These are phyloP conservation scores for Baryphthengus martii DNA, from an alignment of 2,113 vertebrate genomes.

Conservation along the genomic window DNA sequence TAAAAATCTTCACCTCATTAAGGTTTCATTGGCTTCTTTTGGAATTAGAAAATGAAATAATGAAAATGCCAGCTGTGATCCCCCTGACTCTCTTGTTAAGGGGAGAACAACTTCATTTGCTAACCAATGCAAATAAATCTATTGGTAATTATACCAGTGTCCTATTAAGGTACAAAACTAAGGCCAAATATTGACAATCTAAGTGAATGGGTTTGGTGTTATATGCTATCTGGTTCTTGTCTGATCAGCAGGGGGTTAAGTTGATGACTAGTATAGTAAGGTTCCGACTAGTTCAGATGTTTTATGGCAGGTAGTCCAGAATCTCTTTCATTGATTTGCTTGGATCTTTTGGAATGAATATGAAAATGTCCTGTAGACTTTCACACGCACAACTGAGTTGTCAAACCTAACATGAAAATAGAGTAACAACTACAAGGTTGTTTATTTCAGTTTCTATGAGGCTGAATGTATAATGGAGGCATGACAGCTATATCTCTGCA, in stretches of 20 bases:
- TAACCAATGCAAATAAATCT: slow-evolving; percentile 36
- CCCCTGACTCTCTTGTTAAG: background rate
- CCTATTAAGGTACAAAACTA: slow-evolving; percentile 14
- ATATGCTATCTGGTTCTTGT: background rate
- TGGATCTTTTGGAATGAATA: background rate
- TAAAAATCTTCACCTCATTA: slow-evolving; percentile 20
- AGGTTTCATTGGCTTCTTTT: slow-evolving; percentile 2
- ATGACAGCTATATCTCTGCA: slow-evolving; percentile 10
- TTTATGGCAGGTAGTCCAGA: background rate
- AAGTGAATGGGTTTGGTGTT: background rate
- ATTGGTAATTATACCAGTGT: background rate
- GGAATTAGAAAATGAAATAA: slow-evolving; percentile 38
- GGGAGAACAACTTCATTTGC: background rate
- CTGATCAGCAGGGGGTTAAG: background rate
- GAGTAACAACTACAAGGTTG: background rate
- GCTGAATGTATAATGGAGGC: background rate
- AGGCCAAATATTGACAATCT: background rate
- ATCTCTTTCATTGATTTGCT: background rate
- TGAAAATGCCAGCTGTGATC: background rate
- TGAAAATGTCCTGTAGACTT: background rate
- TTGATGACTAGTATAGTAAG: background rate
- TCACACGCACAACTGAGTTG: background rate
- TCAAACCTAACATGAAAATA: background rate
- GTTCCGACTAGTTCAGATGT: background rate
- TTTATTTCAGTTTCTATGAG: slow-evolving; percentile 10